phyloP scores from a whole-genome alignment of 2,797 vertebrate genomes.

The Macropodus opercularis region DNA sequence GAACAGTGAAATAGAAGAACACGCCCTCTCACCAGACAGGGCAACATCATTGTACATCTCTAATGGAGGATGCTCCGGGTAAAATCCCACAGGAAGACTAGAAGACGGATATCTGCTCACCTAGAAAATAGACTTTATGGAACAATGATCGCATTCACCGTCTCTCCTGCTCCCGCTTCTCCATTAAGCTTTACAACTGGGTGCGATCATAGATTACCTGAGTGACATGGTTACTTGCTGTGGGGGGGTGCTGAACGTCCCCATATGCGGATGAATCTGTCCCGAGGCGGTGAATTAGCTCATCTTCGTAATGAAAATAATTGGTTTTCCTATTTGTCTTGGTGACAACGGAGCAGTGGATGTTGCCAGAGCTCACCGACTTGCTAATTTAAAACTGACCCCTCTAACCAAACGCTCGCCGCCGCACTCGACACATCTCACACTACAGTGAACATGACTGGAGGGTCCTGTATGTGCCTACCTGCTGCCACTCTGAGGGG shows the following conservation, averaged over 20 bases:
- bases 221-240: constrained; percentile 30
- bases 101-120: constrained; percentile 63
- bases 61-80: constrained; percentile 15
- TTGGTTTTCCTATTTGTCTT: constrained; percentile 14
- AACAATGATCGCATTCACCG: constrained; percentile 56
- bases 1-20: constrained; percentile 31
- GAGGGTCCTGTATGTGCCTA: too few species aligned
- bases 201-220: constrained; percentile 50
- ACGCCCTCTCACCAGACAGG: constrained; percentile 33
- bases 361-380: constrained; percentile 3
- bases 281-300: constrained; percentile 7
- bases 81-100: constrained; percentile 42
- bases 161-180: neutral
- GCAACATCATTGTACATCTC: constrained; percentile 36
- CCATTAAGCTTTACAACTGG: constrained; percentile 47
- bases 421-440: too few species aligned
- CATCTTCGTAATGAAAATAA: constrained; percentile 17
- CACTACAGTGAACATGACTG: too few species aligned
- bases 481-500: too few species aligned
- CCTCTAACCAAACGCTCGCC: neutral
- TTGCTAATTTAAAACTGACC: constrained; percentile 2
- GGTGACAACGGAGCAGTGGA: neutral
- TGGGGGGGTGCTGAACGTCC: constrained; percentile 31
- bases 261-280: constrained; percentile 39
- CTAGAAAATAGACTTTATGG: constrained; percentile 69